phyloP scores from a whole-genome alignment of 2,797 vertebrate species.

The Melanotaenia maccullochi region DNA sequence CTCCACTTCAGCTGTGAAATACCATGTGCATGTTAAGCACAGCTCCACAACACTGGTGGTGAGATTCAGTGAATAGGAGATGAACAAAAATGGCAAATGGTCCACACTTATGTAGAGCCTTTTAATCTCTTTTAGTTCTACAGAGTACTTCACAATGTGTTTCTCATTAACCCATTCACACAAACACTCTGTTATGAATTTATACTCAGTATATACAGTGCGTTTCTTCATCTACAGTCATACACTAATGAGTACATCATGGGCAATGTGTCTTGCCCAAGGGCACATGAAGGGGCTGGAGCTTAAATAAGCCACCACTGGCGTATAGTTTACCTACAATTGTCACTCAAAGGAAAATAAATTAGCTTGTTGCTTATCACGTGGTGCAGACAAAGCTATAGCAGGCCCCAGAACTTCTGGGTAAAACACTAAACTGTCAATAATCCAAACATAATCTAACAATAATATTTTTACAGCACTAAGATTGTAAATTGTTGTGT shows the following conservation, averaged over 20 bases:
- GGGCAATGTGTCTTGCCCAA: neutral
- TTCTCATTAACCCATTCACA: neutral
- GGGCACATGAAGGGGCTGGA: neutral
- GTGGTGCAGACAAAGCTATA: neutral
- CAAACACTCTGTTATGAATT: neutral
- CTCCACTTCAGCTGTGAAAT: neutral
- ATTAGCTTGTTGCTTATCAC: neutral
- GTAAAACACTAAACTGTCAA: neutral
- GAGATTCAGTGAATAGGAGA: neutral
- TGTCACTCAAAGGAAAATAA: neutral
- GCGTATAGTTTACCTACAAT: neutral
- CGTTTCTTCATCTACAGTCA: neutral
- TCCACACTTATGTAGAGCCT: neutral
- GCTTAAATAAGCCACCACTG: neutral
- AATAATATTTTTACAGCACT: neutral
- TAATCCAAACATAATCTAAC: neutral
- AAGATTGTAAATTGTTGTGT: too few relatives aligned
- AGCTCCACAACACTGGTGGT: neutral
- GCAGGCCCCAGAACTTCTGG: neutral
- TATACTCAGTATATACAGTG: neutral
- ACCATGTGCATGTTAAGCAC: neutral
- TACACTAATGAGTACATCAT: neutral
- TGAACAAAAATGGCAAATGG: neutral
- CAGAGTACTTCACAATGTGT: neutral
- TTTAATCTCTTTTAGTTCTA: neutral